Conservation (phyloP, 1,140 invertebrate genomes). For the Macrosteles quadrilineatus region DNA sequence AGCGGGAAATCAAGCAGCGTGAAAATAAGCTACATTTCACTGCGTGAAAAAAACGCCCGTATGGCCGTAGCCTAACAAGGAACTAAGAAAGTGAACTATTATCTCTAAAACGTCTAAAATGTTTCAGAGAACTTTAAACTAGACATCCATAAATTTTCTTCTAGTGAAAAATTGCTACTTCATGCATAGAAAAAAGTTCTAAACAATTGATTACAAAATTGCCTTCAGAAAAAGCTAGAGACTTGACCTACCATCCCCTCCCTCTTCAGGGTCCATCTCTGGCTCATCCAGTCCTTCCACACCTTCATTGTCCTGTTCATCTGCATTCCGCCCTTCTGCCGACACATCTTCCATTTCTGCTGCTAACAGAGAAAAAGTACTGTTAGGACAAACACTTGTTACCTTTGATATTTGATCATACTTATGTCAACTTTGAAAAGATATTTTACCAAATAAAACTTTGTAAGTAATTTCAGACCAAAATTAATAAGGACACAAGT, state of each 20-base stretch:
- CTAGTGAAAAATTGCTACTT: neutral
- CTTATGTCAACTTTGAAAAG: no score
- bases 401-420: no score
- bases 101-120: neutral
- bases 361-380: no score
- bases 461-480: no score
- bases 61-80: no score
- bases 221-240: neutral
- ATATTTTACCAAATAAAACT: no score
- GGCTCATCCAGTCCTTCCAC: conserved; percentile 24
- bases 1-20: no score
- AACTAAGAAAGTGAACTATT: neutral
- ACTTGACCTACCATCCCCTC: conserved; percentile 25
- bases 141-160: neutral
- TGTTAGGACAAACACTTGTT: no score
- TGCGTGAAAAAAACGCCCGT: no score
- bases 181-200: no score
- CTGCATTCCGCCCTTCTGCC: conserved; percentile 22
- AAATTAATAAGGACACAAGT: no score
- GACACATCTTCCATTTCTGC: conserved; percentile 17
- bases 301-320: conserved; percentile 28
- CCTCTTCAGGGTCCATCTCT: conserved; percentile 34
- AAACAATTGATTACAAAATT: neutral
- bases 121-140: neutral
- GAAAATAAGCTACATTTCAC: no score